Conservation (phyloP, 2,888 invertebrate genomes). For the Trichopria drosophilae region DNA sequence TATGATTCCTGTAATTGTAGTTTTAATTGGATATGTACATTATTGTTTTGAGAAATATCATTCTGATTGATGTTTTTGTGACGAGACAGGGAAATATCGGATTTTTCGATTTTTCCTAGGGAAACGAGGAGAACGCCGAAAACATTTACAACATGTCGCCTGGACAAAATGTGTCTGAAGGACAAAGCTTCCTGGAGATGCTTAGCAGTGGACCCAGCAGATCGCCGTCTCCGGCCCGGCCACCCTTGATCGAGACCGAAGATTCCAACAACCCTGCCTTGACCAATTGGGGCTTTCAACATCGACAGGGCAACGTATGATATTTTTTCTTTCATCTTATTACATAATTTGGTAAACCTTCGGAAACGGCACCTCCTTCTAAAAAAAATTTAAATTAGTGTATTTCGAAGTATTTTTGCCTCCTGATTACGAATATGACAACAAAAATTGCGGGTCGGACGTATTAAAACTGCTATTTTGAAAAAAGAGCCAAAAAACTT, state of each 20-base stretch:
- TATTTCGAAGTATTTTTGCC: too few relatives aligned
- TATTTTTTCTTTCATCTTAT: neutral
- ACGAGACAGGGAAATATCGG: neutral
- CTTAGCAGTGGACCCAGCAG: slow-evolving; percentile 55
- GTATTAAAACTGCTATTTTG: too few relatives aligned
- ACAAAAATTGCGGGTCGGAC: too few relatives aligned
- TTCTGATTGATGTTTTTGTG: neutral
- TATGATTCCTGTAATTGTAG: too few relatives aligned
- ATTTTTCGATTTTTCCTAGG: slow-evolving; percentile 34
- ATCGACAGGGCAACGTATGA: slow-evolving; percentile 46
- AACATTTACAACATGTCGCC: slow-evolving; percentile 43
- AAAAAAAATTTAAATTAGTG: too few relatives aligned
- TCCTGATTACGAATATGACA: too few relatives aligned
- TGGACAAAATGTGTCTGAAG: slow-evolving; percentile 36
- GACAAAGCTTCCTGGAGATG: slow-evolving; percentile 55
- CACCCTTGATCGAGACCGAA: slow-evolving; percentile 48
- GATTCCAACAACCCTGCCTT: slow-evolving; percentile 52
- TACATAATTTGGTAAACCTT: too few relatives aligned
- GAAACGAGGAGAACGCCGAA: slow-evolving; percentile 49
- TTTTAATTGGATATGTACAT: too few relatives aligned
- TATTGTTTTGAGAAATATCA: neutral
- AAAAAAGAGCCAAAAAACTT: too few relatives aligned
- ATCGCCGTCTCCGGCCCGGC: slow-evolving; percentile 55
- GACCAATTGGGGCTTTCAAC: slow-evolving; percentile 54
- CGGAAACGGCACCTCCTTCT: too few relatives aligned